These are phyloP conservation scores for Conomelus anceps DNA, from an alignment of 2,888 invertebrate genomes.

Conservation along the genomic window DNA sequence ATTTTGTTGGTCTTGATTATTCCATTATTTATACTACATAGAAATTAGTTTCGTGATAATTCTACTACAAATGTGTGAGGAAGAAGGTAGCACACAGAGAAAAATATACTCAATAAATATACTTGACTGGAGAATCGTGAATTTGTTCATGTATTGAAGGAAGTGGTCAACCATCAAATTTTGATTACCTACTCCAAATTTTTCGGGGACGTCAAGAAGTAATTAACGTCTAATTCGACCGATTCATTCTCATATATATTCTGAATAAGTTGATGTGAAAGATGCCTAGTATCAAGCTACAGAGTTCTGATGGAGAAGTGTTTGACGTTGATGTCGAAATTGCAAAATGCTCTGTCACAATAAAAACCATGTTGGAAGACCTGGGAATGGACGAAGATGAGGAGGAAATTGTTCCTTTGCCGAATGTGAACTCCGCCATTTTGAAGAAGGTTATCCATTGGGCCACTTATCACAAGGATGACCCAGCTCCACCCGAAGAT, in stretches of 20 bases:
- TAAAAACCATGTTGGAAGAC: slow-evolving; percentile 97
- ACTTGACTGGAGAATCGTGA: background rate
- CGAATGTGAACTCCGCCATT: slow-evolving; percentile 96
- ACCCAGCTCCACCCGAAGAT: slow-evolving; percentile 92
- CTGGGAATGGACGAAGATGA: slow-evolving; percentile 84
- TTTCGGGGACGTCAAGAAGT: background rate
- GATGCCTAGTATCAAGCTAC: slow-evolving; percentile 92
- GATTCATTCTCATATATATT: background rate
- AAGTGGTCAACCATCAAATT: background rate
- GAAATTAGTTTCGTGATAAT: no score
- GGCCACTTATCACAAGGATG: slow-evolving; percentile 92
- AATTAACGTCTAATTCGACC: background rate
- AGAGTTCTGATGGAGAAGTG: slow-evolving; percentile 90
- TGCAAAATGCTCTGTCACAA: slow-evolving; percentile 94
- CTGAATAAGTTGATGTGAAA: background rate
- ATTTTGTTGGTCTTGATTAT: no score
- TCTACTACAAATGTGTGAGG: no score
- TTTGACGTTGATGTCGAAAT: slow-evolving; percentile 96
- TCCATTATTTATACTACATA: no score
- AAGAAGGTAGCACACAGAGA: no score
- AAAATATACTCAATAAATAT: no score
- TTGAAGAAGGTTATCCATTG: slow-evolving; percentile 89
- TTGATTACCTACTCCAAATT: background rate
- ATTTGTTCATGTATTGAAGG: background rate
- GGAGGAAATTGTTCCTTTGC: slow-evolving; percentile 91